Conservation (phyloP, 2,888 invertebrate species). For the Oxystoma pomonae region DNA sequence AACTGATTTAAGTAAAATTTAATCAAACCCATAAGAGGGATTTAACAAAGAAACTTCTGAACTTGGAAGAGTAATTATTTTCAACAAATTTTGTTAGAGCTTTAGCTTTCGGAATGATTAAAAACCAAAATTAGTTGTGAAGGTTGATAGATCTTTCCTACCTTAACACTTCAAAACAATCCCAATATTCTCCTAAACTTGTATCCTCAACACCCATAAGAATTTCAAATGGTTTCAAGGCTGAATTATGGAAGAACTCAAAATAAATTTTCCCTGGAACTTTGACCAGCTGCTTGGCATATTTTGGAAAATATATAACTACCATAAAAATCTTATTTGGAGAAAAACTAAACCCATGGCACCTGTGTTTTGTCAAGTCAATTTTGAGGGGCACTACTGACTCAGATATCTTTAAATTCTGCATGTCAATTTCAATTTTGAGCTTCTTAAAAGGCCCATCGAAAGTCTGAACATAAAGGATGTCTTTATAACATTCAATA, state of each 20-base stretch:
- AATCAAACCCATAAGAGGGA: no score
- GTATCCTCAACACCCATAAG: constrained; percentile 35
- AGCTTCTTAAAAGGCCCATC: constrained; percentile 39
- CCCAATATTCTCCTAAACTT: constrained; percentile 39
- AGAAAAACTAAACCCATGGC: constrained; percentile 38
- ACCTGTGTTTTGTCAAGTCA: constrained; percentile 27
- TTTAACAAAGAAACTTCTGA: no score
- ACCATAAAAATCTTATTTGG: constrained; percentile 36
- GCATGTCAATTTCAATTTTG: constrained; percentile 29
- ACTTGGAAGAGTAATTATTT: no score
- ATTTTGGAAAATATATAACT: constrained; percentile 35
- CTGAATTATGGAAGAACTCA: constrained; percentile 34
- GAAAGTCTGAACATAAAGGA: constrained; percentile 34
- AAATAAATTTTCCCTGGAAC: constrained; percentile 32
- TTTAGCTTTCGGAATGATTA: no score
- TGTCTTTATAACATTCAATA: constrained; percentile 33
- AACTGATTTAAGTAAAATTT: no score
- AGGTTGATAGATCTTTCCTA: constrained; percentile 21
- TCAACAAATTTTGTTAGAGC: no score
- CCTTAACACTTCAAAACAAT: constrained; percentile 43
- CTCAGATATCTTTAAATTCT: constrained; percentile 36
- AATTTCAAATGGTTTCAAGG: constrained; percentile 35
- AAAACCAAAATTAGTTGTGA: no score
- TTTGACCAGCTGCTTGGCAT: constrained; percentile 30
- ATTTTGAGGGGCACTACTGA: constrained; percentile 34